phyloP scores from a whole-genome alignment of 2,797 vertebrate species.

The Lacerta bilineata region DNA sequence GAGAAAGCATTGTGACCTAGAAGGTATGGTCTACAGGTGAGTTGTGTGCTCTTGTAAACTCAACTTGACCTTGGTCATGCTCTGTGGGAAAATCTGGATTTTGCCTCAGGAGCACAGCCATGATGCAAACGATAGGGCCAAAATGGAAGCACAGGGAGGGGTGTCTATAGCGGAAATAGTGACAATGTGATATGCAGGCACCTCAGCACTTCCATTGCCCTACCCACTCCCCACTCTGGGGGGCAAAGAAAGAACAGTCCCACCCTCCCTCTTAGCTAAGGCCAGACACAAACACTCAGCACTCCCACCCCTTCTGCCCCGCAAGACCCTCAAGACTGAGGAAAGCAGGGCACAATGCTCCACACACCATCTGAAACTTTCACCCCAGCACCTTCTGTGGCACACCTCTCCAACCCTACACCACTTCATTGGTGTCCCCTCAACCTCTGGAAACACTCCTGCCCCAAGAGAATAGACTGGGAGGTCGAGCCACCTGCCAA shows the following conservation, averaged over 20 bases:
- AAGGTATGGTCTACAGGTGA: background rate
- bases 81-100: background rate
- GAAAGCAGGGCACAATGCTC: background rate
- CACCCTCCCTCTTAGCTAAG: background rate
- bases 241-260: no score
- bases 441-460: background rate
- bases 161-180: background rate
- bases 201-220: no score
- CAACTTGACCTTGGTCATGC: no score
- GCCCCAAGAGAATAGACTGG: background rate
- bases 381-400: background rate
- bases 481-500: background rate
- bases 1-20: conserved; percentile 25
- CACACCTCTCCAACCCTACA: background rate
- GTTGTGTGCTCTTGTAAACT: background rate
- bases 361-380: background rate
- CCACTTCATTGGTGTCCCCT: background rate
- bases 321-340: no score
- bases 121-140: background rate
- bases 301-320: background rate
- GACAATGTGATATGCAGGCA: background rate
- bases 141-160: background rate
- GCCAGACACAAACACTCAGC: background rate
- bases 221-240: no score
- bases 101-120: background rate